Base-by-base conservation (phyloP, 2,888 invertebrate genomes). In the Calliphora vomitoria region DNA sequence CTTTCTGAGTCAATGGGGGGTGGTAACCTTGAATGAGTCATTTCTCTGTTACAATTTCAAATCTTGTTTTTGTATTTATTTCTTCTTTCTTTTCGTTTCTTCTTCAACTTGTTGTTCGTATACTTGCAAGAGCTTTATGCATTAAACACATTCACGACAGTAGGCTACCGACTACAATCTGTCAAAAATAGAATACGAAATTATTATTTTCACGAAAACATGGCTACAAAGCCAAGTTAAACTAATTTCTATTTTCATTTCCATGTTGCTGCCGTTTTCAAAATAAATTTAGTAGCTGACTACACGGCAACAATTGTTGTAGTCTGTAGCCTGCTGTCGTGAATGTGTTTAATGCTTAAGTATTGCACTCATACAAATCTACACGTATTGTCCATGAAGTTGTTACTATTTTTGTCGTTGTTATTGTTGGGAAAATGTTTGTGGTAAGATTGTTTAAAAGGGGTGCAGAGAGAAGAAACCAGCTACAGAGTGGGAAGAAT, bases 1-100 rank as follows among this genome's bases (percentile, higher is more conserved):
- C 47, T 15, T 66, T 3, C 55, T 41, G 11, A 41, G 11, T 53
- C 38, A 44, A 68, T 20, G n/a, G 10, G 64, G 38, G 55, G 0
- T 25, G 10, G 10, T 25, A 76, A 76, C 82, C 75, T 82, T 76
- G 53, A 82, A 76, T 31, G 31, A 62, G 18, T 31, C n/a, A 76
- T 58, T 82, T 76, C 18, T 58, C 50, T 68, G 25, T 4, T 44
- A 44, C 13, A 25, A 25, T 55, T 20, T 15, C 6, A 44, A 44
- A 44, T 50, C 10, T 20, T 55, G 20, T 55, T 55, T 55, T 55
- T 60, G 18, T 25, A 53, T n/a, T 10, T 31, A 3, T n/a, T 55
- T n/a, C 31, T 44, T 20, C 4, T 8, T 82, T 18, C n/a, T 8
- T 53, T 11, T 78, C 10, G 8, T 20, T 5, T 8, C 55, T 4